A percentile compares a stretch with the other conserved stretches of the same genome.
Conservation (phyloP, 2,797 vertebrate species). For the Miichthys miiuy region DNA sequence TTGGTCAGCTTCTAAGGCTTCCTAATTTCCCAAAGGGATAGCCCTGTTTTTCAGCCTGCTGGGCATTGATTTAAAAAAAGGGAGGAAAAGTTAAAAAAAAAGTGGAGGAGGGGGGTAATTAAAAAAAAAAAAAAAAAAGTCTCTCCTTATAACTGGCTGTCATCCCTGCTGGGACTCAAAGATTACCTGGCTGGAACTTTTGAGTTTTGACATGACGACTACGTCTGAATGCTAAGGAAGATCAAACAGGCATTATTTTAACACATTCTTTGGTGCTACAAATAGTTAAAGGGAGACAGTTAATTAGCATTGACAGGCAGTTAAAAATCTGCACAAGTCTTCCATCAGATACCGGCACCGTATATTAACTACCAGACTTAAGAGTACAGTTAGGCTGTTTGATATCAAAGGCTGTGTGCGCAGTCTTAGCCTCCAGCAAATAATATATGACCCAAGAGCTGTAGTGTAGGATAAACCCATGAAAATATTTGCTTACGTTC, state of each 20-base stretch:
- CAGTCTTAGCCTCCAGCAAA: conserved; percentile 31
- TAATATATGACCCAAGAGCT: conserved; percentile 40
- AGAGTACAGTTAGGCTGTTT: neutral
- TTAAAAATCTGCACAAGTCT: conserved; percentile 6
- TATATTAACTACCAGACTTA: conserved; percentile 19
- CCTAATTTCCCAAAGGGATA: conserved; percentile 70
- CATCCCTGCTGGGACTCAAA: conserved; percentile 52
- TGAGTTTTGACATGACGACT: conserved; percentile 25
- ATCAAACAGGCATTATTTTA: conserved; percentile 32
- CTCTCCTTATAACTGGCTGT: conserved; percentile 40
- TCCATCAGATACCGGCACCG: neutral
- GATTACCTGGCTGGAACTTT: conserved; percentile 46
- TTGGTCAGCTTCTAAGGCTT: conserved; percentile 58
- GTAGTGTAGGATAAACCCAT: conserved; percentile 6
- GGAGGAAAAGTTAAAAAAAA: neutral
- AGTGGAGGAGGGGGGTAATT: conserved; percentile 4
- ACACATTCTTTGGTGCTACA: neutral
- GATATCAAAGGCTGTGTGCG: conserved; percentile 33
- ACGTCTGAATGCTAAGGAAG: conserved; percentile 52
- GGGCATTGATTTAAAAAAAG: conserved; percentile 67
- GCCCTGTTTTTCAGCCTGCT: conserved; percentile 51
- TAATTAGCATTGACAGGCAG: conserved; percentile 33
- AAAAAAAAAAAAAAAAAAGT: conserved; percentile 32
- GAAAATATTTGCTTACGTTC: conserved; percentile 66
- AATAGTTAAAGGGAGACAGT: conserved; percentile 10